Base-by-base conservation (phyloP, 1,140 invertebrate genomes). In the Nixonia krombeini region DNA sequence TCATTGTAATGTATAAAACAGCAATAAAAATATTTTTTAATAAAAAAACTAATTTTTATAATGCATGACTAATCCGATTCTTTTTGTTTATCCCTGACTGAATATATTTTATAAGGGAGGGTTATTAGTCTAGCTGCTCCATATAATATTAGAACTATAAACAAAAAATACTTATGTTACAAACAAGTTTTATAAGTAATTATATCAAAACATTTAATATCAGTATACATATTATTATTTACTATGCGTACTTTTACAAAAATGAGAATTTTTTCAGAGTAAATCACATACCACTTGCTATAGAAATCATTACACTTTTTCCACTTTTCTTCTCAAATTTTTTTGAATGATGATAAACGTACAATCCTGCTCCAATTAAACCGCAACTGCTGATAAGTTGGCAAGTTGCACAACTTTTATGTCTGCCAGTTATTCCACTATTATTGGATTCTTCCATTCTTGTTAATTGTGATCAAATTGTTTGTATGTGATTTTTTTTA, bases 341-440 rank as follows among this genome's bases (percentile, higher is more conserved):
- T 53, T 76, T 78, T 1, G 78, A 69, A 38, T 85, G 75, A 61
- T 81, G 68, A 17, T 42, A 64, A 12, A 86, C 71, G 45, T 86
- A 87, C 46, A 79, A 23, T 35, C 84, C 82, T 25, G 78, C 75
- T 15, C 80, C 82, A 35, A 85, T 61, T 8, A 86, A 63, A 16
- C 84, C 84, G 44, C 67, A 49, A 21, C 82, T 83, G 51, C 83
- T 85, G 9, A 82, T 45, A 12, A 83, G 6, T 70, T 78, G 73
- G 65, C 85, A 86, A 17, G 70, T 56, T 0, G 76, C 29, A 71
- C 85, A 86, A 23, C 83, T 75, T 44, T 78, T 45, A 31, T 79
- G 52, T 67, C 78, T 73, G 12, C 73, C 76, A 4, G 59, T 70
- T 23, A 76, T 49, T 29, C 75, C 40, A 56, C 65, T 72, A 12